These are phyloP conservation scores for Plectus sambesii DNA, from an alignment of 1,140 invertebrate genomes.

Conservation along the genomic window DNA sequence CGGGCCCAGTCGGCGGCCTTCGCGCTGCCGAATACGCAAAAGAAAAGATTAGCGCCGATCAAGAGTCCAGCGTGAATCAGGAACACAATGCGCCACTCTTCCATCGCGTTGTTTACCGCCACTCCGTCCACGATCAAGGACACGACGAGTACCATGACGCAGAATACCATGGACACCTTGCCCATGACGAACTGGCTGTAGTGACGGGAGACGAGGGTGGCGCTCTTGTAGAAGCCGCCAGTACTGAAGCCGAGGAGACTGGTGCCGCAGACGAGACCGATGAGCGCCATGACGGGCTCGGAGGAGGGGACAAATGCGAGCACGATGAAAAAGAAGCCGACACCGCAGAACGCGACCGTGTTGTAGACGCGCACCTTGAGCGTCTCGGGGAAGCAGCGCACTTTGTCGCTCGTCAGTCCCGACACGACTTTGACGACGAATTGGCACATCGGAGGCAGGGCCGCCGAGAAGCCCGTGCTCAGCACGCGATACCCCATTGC, in stretches of 20 bases:
- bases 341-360: conserved; percentile 17
- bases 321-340: conserved; percentile 15
- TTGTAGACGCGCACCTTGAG: conserved; percentile 23
- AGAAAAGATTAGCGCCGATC: too few species aligned
- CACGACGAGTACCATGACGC: conserved; percentile 18
- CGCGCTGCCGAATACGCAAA: too few species aligned
- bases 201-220: conserved; percentile 20
- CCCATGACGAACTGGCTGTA: conserved; percentile 24
- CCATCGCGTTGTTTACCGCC: conserved; percentile 19
- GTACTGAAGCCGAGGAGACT: conserved; percentile 20
- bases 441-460: conserved; percentile 17
- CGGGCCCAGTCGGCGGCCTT: too few species aligned
- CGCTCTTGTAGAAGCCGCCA: conserved; percentile 26
- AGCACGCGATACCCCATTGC: too few species aligned
- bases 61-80: too few species aligned
- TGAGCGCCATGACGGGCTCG: too few species aligned
- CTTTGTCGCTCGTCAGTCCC: conserved; percentile 21
- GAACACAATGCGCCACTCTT: too few species aligned
- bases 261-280: too few species aligned
- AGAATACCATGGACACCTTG: conserved; percentile 24
- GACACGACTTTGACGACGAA: conserved; percentile 20
- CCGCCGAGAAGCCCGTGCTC: conserved; percentile 22
- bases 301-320: conserved; percentile 21
- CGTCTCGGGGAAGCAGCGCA: conserved; percentile 16
- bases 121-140: conserved; percentile 22